Evolutionary conservation across 1,140 invertebrate genomes (phyloP), one percentile per base, ranked within the genome.

Genomic region (Magallana angulata): DNA sequence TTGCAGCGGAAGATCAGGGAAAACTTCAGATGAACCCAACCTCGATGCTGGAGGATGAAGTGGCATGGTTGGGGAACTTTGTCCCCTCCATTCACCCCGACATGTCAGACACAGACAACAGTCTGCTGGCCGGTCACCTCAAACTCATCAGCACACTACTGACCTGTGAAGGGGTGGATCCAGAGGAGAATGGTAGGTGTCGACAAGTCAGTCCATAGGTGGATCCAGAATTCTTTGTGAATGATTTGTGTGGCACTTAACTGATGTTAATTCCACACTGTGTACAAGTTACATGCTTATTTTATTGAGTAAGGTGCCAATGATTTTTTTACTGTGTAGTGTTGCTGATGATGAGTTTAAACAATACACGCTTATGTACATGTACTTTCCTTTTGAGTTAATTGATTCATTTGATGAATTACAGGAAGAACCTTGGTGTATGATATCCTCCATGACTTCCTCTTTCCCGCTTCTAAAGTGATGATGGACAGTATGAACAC

Each of bases 401-500:
- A 48, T 48, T 48, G 36, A 48, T 48, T 48, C 36, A 48, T 82
- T 57, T 16, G 9, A 82, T 82, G 56, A 57, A 48, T 90, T 91
- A 48, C 84, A 94, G 95, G 95, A 24, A 91, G 93, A 84, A 87
- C 89, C 18, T 89, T 96, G 48, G 94, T 96, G 24, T 93, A 94
- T 80, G 94, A 95, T 56, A 89, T 96, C 30, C 91, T 96, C 7
- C 90, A 94, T 90, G 93, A 95, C 84, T 96, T 95, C 91, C 90
- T 96, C 85, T 96, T 96, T 89, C 95, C 96, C 60, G 95, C 95
- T 14, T 95, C 95, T 7, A 94, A 95, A 64, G 89, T 95, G 12
- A 95, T 96, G 87, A 92, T 94, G 90, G 93, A 94, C 85, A 94
- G 92, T 87, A 91, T 93, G 88, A 92, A 93, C 85, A 92, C 91